Base-by-base conservation (phyloP, 2,113 vertebrate genomes). In the Myrmecobius fasciatus region DNA sequence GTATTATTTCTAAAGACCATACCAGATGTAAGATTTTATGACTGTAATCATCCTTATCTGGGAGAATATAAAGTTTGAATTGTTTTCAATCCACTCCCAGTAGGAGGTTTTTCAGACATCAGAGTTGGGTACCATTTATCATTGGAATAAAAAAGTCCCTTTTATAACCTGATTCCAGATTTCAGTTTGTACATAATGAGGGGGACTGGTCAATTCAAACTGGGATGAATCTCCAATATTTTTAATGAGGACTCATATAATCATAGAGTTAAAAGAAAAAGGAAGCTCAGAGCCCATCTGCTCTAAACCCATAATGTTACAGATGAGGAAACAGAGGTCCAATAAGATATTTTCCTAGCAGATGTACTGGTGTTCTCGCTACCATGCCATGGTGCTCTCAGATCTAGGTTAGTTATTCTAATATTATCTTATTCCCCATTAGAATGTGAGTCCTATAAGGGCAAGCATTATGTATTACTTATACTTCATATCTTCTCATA, bases 201-300 rank as follows among this genome's bases (percentile, higher is more conserved):
- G 56, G 2, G 11, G 28, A 60, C 56, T 60, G 14, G 17, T 4
- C 14, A 75, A 36, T n/a, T 20, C 36, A 75, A 67, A n/a, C 36
- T n/a, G 5, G n/a, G 60, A 67, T 36, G 3, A 36, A 36, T 67
- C 3, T n/a, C 60, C 36, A n/a, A 75, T 75, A 75, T 67, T 14
- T 75, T 75, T 75, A 75, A 75, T 75, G 31, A 75, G 60, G 14
- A 75, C 1, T 20, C 4, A 75, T 75, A 75, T n/a, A n/a, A 9
- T 75, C 17, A 20, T 36, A 75, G 26, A 11, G 36, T 14, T 4
- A 49, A 17, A 51, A 43, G 31, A 31, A 47, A 31, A n/a, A n/a
- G 25, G 17, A 7, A 24, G 3, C 49, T 31, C 49, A 0, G 36
- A 22, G 36, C 0, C 31, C 7, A 31, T 3, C 9, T 8, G 0